phyloP scores from a whole-genome alignment of 2,888 invertebrate genomes.

The Xestia sexstrigata region DNA sequence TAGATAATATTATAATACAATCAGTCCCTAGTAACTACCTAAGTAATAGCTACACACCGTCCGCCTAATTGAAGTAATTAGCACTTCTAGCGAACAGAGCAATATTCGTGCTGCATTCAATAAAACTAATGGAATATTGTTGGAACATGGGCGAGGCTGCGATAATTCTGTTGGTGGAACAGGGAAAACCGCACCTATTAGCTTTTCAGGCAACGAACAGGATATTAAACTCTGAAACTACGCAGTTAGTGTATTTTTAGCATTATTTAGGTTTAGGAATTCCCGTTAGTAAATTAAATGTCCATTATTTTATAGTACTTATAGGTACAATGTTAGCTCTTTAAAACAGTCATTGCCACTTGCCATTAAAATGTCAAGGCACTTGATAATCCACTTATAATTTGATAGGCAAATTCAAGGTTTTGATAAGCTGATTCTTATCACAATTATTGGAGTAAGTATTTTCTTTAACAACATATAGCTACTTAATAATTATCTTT shows the following conservation, averaged over 20 bases:
- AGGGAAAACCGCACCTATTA: constrained; percentile 65
- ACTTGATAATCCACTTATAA: constrained; percentile 10
- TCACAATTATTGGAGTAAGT: constrained; percentile 30
- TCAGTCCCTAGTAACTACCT: constrained; percentile 34
- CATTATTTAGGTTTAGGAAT: background rate
- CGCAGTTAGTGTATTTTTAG: constrained; percentile 46
- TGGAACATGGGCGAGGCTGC: constrained; percentile 59
- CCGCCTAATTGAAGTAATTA: constrained; percentile 52
- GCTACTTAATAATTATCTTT: constrained; percentile 31
- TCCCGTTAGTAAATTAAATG: constrained; percentile 6
- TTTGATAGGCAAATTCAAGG: constrained; percentile 50
- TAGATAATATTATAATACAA: constrained; percentile 22
- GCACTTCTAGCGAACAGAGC: constrained; percentile 49
- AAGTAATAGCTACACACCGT: background rate
- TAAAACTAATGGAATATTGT: constrained; percentile 68
- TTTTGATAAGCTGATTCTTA: constrained; percentile 28
- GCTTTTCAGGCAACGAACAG: constrained; percentile 54
- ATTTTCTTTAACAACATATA: constrained; percentile 26
- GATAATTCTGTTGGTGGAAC: constrained; percentile 54
- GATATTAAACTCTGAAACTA: constrained; percentile 47
- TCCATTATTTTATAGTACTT: constrained; percentile 7
- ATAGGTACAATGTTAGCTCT: background rate
- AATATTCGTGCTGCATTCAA: constrained; percentile 63
- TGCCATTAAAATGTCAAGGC: constrained; percentile 20
- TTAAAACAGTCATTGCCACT: background rate